Evolutionary conservation across 2,888 invertebrate species (phyloP), one percentile per base, ranked within the genome.

Genomic region (Thereva unica): DNA sequence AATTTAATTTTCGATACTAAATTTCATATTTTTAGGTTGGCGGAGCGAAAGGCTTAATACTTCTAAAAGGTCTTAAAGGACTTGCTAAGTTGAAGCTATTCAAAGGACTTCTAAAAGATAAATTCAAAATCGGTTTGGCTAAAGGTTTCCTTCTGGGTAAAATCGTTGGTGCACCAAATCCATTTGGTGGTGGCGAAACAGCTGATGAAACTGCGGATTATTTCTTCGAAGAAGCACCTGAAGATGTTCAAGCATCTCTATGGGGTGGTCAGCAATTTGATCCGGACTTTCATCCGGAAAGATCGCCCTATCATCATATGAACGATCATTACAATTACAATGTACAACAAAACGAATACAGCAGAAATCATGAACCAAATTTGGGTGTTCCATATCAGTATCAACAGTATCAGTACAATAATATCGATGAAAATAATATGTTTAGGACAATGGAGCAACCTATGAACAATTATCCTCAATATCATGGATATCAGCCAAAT

Each of bases 251-350:
- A 9, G 50, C 61, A 0, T 41, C 38, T 23, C 49, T 61, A 50
- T 61, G 61, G 61, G 41, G 50, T 7, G 38, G 50, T 23, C 50
- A 61, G 9, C 10, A 49, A 35, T 50, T 61, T 10, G 50, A 61
- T 41, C 2, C 40, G 1, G 37, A 41, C 41, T 50, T 61, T 4
- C 49, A 50, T 40, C 57, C 57, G 38, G 57, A 59, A 1, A 10
- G 12, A 10, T 37, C 6, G 1, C 57, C 47, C 4, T 47, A 44
- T 38, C 37, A 59, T 47, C 37, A 59, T 47, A 38, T 38, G 8
- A 47, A 45, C 3, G 37, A 59, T 2, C 35, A 45, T 47, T 37
- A 59, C 10, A 42, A 56, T 34, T 10, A 47, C 8, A 35, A 45
- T n/a, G n/a, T 44, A 7, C 56, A 4, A 3, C 7, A 42, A n/a